Evolutionary conservation across 2,888 invertebrate species (phyloP), one percentile per base, ranked within the genome.

Genomic region (Dasysyrphus albostriatus): DNA sequence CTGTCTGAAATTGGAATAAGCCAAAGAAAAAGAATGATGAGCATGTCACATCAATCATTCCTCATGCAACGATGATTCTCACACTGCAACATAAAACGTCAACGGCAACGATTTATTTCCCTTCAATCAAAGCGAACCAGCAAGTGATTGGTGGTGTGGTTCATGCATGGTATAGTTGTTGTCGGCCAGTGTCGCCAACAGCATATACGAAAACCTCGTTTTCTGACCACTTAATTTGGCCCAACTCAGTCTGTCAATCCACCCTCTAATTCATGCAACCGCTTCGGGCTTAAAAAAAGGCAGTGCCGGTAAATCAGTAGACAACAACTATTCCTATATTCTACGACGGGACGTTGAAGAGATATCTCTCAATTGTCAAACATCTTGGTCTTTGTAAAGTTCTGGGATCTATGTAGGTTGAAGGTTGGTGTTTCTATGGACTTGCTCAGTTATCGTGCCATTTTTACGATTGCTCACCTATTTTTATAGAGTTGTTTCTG

Each of bases 401-500:
- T 10, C 34, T 54, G n/a, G 24, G 29, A 9, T n/a, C 37, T 58
- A 8, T 32, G 0, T 19, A 14, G 19, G 39, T 61, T 61, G 61
- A 42, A 39, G 61, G 47, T 72, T 42, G 61, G 44, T 56, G 7
- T 14, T 32, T 58, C 49, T 16, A 19, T 37, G 37, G n/a, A n/a
- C 29, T 39, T 29, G 14, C 29, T 47, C 5, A n/a, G 14, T 34
- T 58, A 16, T 49, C 70, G 51, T 65, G 61, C 47, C 61, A 74
- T 12, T 74, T 76, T 85, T 81, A 85, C 85, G 73, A 85, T 69
- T 69, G 81, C 74, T 63, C 81, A 85, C 81, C 74, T 85, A 82
- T 63, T 82, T 81, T 85, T 81, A 85, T 81, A 32, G 77, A 81
- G 81, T 51, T 81, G 77, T 85, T 77, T 78, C 74, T 80, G 76